Base-by-base conservation (phyloP, 2,113 vertebrate species). In the Malurus melanocephalus region DNA sequence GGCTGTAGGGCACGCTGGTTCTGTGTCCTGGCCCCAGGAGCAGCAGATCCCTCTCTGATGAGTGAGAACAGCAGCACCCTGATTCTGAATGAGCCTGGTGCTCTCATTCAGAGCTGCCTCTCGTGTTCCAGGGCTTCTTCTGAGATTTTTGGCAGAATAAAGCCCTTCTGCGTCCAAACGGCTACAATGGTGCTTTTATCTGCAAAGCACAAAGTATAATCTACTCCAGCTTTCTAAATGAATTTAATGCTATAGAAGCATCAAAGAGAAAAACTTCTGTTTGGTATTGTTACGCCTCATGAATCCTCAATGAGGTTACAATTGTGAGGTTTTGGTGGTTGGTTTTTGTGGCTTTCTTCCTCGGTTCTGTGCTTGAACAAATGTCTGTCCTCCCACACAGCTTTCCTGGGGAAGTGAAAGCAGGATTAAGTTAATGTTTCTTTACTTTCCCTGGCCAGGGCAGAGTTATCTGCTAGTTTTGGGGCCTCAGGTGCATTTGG, bases 241-340 rank as follows among this genome's bases (percentile, higher is more conserved):
- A 90, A 75, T 88, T 75, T 79, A 77, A 87, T 87, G 45, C 38
- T 78, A 52, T 10, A 18, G 57, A 89, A 80, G 49, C 72, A 71
- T 67, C 72, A 79, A 78, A 88, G 67, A 56, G 28, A 8, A 83
- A 77, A 73, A 40, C 16, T 27, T 45, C 35, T 80, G 17, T 43
- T 90, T 85, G 42, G 35, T 52, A 8, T 56, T 80, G 43, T 85
- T 59, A 79, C 16, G 68, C 65, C 22, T 73, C 71, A 15, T 74
- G 87, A 94, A 93, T 92, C 56, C 78, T 89, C 85, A 92, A 55
- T 74, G 85, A 87, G 85, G 56, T 64, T 74, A 42, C 40, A 64
- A 13, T 77, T n/a, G 80, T 71, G 46, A 16, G 32, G 15, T 57
- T 85, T 76, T 32, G 11, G 19, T 46, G 22, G n/a, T 7, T 80